phyloP scores from a whole-genome alignment of 1,140 invertebrate species.

The Paracyclopina nana region DNA sequence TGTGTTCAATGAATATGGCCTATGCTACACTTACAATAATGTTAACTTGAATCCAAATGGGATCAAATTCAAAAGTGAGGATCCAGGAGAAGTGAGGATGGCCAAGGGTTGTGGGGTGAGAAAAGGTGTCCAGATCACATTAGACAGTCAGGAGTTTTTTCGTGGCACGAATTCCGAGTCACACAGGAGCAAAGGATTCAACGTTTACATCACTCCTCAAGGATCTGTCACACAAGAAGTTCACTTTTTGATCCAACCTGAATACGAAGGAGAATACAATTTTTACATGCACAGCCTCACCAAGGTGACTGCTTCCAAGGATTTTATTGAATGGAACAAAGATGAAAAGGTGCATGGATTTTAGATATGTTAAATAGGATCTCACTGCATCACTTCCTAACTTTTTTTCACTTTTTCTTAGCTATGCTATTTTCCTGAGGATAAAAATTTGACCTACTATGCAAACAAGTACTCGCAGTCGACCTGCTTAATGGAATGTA shows the following conservation, averaged over 20 bases:
- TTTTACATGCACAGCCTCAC: neutral
- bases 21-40: constrained; percentile 5
- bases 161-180: too few relatives aligned
- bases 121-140: too few relatives aligned
- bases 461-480: neutral
- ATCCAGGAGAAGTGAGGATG: too few relatives aligned
- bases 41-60: too few relatives aligned
- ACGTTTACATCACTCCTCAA: neutral
- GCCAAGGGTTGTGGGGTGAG: too few relatives aligned
- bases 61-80: too few relatives aligned
- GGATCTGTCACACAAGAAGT: constrained; percentile 3
- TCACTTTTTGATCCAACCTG: neutral
- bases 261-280: constrained; percentile 1
- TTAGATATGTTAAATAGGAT: too few relatives aligned
- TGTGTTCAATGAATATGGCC: neutral
- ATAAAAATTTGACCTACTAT: neutral
- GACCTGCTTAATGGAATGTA: neutral
- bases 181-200: neutral
- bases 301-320: neutral
- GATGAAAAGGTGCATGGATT: constrained; percentile 1
- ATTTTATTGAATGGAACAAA: neutral
- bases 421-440: constrained; percentile 1
- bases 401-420: too few relatives aligned
- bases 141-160: too few relatives aligned
- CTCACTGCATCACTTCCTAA: too few relatives aligned